Evolutionary conservation across 1,140 invertebrate species (phyloP).

Genomic region (Lordiphosa mommai): DNA sequence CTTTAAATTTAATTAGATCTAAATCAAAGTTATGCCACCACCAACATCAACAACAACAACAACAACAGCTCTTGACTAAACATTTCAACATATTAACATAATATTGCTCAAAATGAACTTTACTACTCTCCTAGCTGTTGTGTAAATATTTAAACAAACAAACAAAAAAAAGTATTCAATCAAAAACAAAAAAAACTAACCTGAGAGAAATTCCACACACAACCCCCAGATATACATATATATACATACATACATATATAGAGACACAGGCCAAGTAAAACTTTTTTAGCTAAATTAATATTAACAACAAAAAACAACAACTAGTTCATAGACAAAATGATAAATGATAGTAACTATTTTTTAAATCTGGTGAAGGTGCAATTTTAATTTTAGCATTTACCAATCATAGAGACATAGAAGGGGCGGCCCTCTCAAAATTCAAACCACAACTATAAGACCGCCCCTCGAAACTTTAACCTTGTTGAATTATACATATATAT

Average conservation of each 20-base stretch:
- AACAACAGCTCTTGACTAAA: conserved; percentile 48
- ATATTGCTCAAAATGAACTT: conserved; percentile 55
- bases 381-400: conserved; percentile 68
- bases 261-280: conserved; percentile 67
- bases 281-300: conserved; percentile 74
- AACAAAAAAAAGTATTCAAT: conserved; percentile 43
- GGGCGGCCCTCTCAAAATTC: conserved; percentile 16
- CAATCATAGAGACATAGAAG: conserved; percentile 25
- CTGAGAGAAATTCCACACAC: conserved; percentile 25
- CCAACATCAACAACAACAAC: conserved; percentile 16
- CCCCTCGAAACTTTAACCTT: conserved; percentile 27
- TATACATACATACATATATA: conserved; percentile 11
- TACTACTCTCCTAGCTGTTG: conserved; percentile 55
- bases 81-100: conserved; percentile 8
- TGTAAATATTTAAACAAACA: conserved; percentile 58
- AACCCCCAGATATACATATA: conserved; percentile 18
- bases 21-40: conserved; percentile 41
- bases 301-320: conserved; percentile 39
- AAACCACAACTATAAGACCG: conserved; percentile 9
- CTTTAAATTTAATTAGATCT: conserved; percentile 64
- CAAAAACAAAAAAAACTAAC: conserved; percentile 50
- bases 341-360: conserved; percentile 57
- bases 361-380: conserved; percentile 68
- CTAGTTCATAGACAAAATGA: conserved; percentile 47
- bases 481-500: conserved; percentile 49